Conservation (phyloP, 2,888 invertebrate genomes). For the Rhimphoctona megacephalus region DNA sequence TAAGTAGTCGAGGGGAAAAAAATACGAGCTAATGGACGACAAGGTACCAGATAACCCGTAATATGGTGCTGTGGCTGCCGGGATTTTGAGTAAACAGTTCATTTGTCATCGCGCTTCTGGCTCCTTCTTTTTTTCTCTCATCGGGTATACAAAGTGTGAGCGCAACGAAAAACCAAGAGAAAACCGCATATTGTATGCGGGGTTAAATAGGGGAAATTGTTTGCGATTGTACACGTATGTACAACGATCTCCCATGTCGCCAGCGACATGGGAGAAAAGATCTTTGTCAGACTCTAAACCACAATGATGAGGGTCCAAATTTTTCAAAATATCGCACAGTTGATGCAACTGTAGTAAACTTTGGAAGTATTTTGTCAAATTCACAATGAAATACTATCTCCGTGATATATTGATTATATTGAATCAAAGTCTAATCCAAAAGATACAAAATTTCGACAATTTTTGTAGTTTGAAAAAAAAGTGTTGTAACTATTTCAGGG, state of each 20-base stretch:
- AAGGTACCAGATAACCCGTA: constrained; percentile 74
- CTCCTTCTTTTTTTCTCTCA: constrained; percentile 21
- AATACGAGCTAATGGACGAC: constrained; percentile 78
- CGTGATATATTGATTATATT: too few species aligned
- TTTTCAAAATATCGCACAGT: background rate
- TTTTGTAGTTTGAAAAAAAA: background rate
- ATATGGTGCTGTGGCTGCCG: constrained; percentile 74
- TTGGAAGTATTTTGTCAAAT: background rate
- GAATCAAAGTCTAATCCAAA: background rate
- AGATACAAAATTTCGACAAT: background rate
- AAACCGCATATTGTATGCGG: constrained; percentile 13
- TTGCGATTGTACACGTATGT: background rate
- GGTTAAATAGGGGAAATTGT: constrained; percentile 8
- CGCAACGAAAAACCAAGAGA: constrained; percentile 1
- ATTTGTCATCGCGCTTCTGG: constrained; percentile 77
- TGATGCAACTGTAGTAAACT: background rate
- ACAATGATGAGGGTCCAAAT: constrained; percentile 13
- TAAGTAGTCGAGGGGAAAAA: constrained; percentile 63
- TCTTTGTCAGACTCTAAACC: background rate
- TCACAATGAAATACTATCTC: too few species aligned
- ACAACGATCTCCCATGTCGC: background rate
- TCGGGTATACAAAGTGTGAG: constrained; percentile 16
- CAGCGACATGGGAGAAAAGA: background rate
- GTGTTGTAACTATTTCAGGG: background rate
- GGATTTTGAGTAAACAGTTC: constrained; percentile 79